A percentile compares a stretch with the other conserved stretches of the same genome.
phyloP scores from a whole-genome alignment of 2,113 vertebrate genomes.

The Aegotheles bennettii region DNA sequence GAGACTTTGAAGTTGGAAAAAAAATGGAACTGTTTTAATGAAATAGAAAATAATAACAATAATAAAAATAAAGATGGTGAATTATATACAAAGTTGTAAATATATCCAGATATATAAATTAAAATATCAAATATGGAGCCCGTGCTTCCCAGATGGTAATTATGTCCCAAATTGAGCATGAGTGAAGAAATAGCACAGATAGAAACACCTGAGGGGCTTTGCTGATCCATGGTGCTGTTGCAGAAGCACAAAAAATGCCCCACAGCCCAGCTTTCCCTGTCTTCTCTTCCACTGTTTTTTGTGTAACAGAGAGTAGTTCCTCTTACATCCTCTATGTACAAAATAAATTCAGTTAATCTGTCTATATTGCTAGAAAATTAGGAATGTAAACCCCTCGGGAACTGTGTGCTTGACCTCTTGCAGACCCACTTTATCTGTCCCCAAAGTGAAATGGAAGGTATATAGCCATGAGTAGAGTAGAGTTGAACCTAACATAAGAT shows the following conservation, averaged over 20 bases:
- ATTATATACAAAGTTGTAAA: too few relatives aligned
- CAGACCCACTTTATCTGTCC: not conserved
- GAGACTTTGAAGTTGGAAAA: too few relatives aligned
- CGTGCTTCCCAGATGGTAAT: too few relatives aligned
- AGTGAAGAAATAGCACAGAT: not conserved
- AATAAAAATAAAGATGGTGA: too few relatives aligned
- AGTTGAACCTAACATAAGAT: not conserved
- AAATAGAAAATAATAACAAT: too few relatives aligned
- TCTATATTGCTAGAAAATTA: not conserved
- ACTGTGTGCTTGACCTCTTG: not conserved
- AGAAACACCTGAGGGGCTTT: not conserved
- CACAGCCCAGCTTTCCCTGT: not conserved
- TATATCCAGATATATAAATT: too few relatives aligned
- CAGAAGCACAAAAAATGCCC: accelerated
- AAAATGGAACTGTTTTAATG: too few relatives aligned
- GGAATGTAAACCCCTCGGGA: not conserved
- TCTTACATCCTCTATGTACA: not conserved
- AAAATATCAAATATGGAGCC: too few relatives aligned
- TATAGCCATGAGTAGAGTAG: not conserved
- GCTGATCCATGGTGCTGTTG: not conserved
- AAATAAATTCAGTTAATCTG: not conserved
- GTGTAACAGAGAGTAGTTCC: not conserved
- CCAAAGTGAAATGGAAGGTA: not conserved
- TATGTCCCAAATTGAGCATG: too few relatives aligned
- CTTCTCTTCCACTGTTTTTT: not conserved